Evolutionary conservation across 1,140 invertebrate species (phyloP).

Genomic region (Drosophila elegans): DNA sequence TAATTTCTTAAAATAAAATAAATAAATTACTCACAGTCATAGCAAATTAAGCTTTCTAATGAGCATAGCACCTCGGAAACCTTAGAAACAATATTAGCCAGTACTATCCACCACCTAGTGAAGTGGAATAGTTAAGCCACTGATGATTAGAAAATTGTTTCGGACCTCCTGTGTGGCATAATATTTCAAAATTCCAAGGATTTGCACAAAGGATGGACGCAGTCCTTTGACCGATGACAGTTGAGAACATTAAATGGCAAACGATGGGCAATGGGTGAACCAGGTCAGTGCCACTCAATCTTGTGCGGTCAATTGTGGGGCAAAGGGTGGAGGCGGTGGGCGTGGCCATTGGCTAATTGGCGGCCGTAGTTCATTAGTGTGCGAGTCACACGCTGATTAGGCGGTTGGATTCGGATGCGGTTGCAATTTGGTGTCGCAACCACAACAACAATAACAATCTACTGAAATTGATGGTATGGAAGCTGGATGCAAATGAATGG

Average conservation of each 20-base stretch:
- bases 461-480: slow-evolving; percentile 29
- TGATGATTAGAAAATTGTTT: neutral
- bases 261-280: neutral
- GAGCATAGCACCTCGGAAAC: neutral
- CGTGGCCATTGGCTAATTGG: slow-evolving; percentile 49
- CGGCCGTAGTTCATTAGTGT: slow-evolving; percentile 58
- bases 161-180: neutral
- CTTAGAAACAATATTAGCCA: neutral
- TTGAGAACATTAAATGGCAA: slow-evolving; percentile 12
- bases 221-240: slow-evolving; percentile 26
- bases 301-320: slow-evolving; percentile 11
- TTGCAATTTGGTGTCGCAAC: slow-evolving; percentile 57
- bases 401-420: slow-evolving; percentile 41
- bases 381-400: slow-evolving; percentile 55
- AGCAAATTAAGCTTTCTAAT: neutral
- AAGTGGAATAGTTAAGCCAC: neutral
- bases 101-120: neutral
- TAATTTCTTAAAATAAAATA: no score
- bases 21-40: no score
- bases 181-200: slow-evolving; percentile 1
- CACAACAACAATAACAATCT: slow-evolving; percentile 47
- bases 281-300: slow-evolving; percentile 16
- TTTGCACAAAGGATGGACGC: slow-evolving; percentile 1
- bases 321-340: slow-evolving; percentile 13
- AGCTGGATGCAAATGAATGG: slow-evolving; percentile 17